These are phyloP conservation scores for Automeris io DNA, from an alignment of 2,888 invertebrate species.

Conservation along the genomic window DNA sequence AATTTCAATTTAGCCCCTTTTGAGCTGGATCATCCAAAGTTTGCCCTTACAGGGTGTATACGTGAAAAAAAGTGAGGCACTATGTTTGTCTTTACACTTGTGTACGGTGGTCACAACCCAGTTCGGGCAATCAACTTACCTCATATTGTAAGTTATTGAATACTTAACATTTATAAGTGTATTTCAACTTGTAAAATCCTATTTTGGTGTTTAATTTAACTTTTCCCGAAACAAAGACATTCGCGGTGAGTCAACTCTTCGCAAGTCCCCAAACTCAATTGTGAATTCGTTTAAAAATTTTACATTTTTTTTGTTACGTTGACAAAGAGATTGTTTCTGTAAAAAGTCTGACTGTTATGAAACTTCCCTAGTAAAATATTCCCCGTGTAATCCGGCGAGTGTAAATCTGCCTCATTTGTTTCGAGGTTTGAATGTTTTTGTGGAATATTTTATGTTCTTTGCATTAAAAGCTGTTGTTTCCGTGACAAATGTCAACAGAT, in stretches of 20 bases:
- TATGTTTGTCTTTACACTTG: too few species aligned
- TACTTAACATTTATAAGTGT: too few species aligned
- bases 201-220: constrained; percentile 36
- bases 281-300: constrained; percentile 39
- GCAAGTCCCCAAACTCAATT: constrained; percentile 36
- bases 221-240: constrained; percentile 35
- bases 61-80: too few species aligned
- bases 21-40: too few species aligned
- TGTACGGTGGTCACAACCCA: too few species aligned
- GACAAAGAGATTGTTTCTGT: constrained; percentile 27
- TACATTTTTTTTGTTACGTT: constrained; percentile 23
- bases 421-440: constrained; percentile 4
- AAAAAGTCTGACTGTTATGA: constrained; percentile 10
- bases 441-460: constrained; percentile 1
- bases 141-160: too few species aligned
- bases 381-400: constrained; percentile 5
- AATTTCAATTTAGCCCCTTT: too few species aligned
- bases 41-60: too few species aligned
- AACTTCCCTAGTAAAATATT: constrained; percentile 12
- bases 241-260: constrained; percentile 25
- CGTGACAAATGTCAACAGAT: constrained; percentile 1
- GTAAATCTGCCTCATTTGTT: constrained; percentile 8
- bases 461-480: not conserved
- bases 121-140: too few species aligned
- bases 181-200: too few species aligned